Percentiles rank a stretch among this genome's conserved stretches.
Evolutionary conservation across 2,888 invertebrate genomes (phyloP).

Genomic region (Leuctra nigra): DNA sequence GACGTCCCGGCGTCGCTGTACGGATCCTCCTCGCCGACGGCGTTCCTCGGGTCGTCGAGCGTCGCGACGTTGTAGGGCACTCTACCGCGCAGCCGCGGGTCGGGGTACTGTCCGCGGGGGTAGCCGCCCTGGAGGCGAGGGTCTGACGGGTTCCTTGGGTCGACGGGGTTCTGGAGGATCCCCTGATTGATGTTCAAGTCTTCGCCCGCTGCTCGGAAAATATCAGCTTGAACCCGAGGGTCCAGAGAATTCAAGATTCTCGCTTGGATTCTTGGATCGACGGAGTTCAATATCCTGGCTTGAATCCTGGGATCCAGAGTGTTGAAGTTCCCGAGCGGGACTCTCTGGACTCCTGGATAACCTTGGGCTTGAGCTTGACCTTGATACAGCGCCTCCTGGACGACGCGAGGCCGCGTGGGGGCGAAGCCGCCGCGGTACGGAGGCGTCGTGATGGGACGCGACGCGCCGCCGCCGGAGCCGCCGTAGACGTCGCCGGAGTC

Average conservation of each 20-base stretch:
- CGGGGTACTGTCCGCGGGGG: background rate
- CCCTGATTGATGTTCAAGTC: constrained; percentile 3
- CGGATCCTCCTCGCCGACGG: background rate
- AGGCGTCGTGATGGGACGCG: constrained; percentile 19
- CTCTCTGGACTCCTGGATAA: background rate
- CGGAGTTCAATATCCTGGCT: constrained; percentile 10
- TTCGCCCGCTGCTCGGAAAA: constrained; percentile 4
- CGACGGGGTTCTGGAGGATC: background rate
- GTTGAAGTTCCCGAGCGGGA: constrained; percentile 13
- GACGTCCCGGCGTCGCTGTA: background rate
- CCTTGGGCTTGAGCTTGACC: constrained; percentile 10
- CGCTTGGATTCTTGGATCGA: constrained; percentile 14
- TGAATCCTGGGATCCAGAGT: constrained; percentile 5
- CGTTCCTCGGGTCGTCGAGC: background rate
- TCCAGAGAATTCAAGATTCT: constrained; percentile 12
- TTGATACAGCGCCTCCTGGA: constrained; percentile 22
- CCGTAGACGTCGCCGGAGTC: constrained; percentile 65
- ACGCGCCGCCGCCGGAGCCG: constrained; percentile 51
- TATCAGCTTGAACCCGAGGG: constrained; percentile 1
- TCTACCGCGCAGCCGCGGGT: background rate
- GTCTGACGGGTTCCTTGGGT: constrained; percentile 9
- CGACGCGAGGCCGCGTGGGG: constrained; percentile 21
- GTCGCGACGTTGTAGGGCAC: background rate
- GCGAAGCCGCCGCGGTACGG: constrained; percentile 11
- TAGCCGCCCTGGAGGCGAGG: background rate